These are phyloP conservation scores for Hippopotamus amphibius DNA, from an alignment of 2,113 vertebrate species.

Conservation along the genomic window DNA sequence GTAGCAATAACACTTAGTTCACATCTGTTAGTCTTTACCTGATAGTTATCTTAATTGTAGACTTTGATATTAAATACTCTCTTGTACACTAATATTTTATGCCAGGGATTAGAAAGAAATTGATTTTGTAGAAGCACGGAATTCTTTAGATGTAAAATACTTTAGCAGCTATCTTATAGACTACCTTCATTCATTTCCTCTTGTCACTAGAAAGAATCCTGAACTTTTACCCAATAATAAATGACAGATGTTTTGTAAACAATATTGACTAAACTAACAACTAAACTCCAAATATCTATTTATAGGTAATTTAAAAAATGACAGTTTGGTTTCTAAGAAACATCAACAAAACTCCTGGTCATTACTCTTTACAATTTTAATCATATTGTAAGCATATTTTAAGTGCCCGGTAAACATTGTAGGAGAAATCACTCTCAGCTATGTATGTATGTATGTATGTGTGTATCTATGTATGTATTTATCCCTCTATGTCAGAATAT, in stretches of 20 bases:
- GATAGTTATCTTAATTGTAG: background rate
- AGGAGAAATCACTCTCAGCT: background rate
- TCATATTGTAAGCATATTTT: background rate
- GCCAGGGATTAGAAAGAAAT: background rate
- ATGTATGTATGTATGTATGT: background rate
- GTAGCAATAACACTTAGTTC: background rate
- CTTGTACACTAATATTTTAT: background rate
- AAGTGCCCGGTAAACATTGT: background rate
- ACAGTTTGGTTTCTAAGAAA: background rate
- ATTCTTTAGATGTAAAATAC: background rate
- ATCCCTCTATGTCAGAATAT: background rate
- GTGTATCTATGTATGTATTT: background rate
- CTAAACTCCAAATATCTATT: background rate
- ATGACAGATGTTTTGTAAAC: background rate
- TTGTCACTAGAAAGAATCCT: background rate
- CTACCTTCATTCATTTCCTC: background rate
- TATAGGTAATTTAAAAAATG: background rate
- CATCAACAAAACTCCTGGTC: background rate
- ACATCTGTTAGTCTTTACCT: background rate
- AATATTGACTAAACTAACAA: background rate
- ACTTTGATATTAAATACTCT: background rate
- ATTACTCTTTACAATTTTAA: background rate
- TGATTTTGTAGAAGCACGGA: background rate
- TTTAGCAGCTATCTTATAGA: background rate
- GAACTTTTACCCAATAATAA: background rate